Base-by-base conservation (phyloP, 2,113 vertebrate species). In the Columbina picui region DNA sequence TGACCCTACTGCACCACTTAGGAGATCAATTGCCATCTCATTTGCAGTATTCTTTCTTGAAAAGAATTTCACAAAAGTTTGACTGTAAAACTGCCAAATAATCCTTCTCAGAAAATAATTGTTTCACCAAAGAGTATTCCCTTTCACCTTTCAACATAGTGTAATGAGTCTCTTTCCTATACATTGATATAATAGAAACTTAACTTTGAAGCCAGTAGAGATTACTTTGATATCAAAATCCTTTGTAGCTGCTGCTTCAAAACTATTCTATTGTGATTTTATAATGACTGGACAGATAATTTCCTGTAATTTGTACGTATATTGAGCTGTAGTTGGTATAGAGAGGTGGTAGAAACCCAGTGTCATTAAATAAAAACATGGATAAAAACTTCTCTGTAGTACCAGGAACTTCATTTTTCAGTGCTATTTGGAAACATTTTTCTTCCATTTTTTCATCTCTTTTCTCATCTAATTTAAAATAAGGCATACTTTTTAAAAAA, bases 201-300 rank as follows among this genome's bases (percentile, higher is more conserved):
- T 8, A 10, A 41, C 16, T 91, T 94, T 94, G 79, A 96, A 94
- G 85, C 38, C 83, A 90, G 26, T 7, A 97, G 92, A 90, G 68
- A 76, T 85, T 89, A 83, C 86, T 95, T 93, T 88, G 80, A 93
- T 94, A 95, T 93, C 70, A 93, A 89, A 96, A 90, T 45, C 17
- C 57, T 85, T 95, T 79, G 16, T 73, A 84, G 53, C 17, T 68
- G 60, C 70, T 94, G 30, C 64, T 95, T 80, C 59, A 75, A 53
- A 78, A 82, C 22, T 56, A 69, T 41, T 80, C 32, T n/a, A 55
- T 8, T 50, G 20, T 34, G 20, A 52, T 64, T 74, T 75, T 67
- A 23, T 68, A 77, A 90, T 92, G 50, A 55, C 32, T 81, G 39
- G 36, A 50, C 49, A 89, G 69, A 65, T 30, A 32, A 45, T 50